These are phyloP conservation scores for Melanaphis sacchari DNA, from an alignment of 1,140 invertebrate genomes.

Conservation along the genomic window DNA sequence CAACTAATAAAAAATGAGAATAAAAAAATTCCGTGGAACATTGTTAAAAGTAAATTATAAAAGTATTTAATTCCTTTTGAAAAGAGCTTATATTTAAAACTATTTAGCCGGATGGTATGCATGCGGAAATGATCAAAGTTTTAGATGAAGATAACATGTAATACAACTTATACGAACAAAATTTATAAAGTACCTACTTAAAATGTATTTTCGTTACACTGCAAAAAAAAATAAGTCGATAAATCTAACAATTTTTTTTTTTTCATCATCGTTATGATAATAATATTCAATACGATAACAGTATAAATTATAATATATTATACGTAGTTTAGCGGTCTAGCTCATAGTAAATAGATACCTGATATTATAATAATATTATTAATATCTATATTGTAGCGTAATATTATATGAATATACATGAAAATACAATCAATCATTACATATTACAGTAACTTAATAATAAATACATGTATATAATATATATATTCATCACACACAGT, in stretches of 20 bases:
- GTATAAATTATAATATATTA: no score
- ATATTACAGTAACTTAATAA: no score
- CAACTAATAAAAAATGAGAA: background rate
- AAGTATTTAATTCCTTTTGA: background rate
- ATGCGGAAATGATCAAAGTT: conserved; percentile 31
- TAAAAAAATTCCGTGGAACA: background rate
- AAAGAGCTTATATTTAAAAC: background rate
- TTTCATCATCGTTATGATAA: background rate
- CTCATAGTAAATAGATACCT: no score
- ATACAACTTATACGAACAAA: background rate
- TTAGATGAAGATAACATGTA: background rate
- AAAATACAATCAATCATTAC: no score
- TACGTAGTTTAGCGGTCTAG: no score
- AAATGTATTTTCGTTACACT: background rate
- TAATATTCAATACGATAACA: no score
- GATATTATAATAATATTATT: no score
- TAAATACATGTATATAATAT: no score
- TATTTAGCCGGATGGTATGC: background rate
- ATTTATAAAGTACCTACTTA: background rate
- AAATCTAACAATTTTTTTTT: background rate
- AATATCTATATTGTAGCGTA: no score
- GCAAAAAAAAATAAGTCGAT: background rate
- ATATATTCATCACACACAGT: no score
- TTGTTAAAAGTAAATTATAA: conserved; percentile 24
- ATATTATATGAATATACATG: no score